phyloP scores from a whole-genome alignment of 1,140 invertebrate genomes.

The Fopius arisanus region DNA sequence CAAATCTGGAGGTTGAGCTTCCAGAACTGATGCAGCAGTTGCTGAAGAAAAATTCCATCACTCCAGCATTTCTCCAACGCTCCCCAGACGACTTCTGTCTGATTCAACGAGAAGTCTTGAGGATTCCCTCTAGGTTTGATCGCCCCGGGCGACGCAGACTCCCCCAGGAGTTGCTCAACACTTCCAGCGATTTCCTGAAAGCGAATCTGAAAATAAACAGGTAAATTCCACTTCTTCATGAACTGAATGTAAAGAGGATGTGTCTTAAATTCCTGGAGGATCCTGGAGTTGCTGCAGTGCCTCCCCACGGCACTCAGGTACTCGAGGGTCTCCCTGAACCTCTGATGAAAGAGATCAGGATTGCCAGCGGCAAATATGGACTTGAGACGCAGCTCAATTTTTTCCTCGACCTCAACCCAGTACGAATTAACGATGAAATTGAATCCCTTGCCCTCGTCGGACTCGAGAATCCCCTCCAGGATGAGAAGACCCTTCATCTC shows the following conservation, averaged over 20 bases:
- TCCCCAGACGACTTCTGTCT: constrained; percentile 67
- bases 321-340: constrained; percentile 80
- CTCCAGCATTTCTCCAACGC: constrained; percentile 76
- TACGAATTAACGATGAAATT: constrained; percentile 89
- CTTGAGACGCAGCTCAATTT: constrained; percentile 78
- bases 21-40: constrained; percentile 81
- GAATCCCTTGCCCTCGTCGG: constrained; percentile 67
- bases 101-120: constrained; percentile 63
- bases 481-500: constrained; percentile 68
- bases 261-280: constrained; percentile 66
- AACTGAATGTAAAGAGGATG: constrained; percentile 77
- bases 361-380: constrained; percentile 91
- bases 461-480: background rate
- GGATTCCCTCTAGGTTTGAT: constrained; percentile 39
- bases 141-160: constrained; percentile 49
- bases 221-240: constrained; percentile 89
- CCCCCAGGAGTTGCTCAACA: constrained; percentile 69
- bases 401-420: constrained; percentile 85
- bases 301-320: constrained; percentile 82
- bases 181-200: constrained; percentile 88
- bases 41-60: constrained; percentile 75
- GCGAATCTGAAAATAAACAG: constrained; percentile 88
- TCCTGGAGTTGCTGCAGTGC: constrained; percentile 68
- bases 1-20: constrained; percentile 85
- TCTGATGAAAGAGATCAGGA: constrained; percentile 85